Percentiles rank a stretch among this genome's conserved stretches.
phyloP scores from a whole-genome alignment of 2,113 vertebrate genomes.

The Corythornis madagascariensis region DNA sequence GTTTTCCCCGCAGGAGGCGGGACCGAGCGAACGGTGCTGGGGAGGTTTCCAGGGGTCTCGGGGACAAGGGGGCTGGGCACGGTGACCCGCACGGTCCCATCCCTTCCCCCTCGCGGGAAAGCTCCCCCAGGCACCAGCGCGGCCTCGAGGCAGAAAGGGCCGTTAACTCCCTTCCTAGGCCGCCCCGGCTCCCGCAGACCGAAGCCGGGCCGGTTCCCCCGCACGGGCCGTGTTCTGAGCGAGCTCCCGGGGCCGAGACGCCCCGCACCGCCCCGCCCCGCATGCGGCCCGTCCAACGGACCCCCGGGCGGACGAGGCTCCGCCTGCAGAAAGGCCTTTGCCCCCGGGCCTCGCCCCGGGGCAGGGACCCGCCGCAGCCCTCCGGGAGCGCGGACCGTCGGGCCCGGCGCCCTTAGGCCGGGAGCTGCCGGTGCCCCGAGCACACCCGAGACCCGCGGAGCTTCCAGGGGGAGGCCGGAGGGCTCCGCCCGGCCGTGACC shows the following conservation, averaged over 20 bases:
- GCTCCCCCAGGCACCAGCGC: fast-evolving
- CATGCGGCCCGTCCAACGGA: too few species aligned
- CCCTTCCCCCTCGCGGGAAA: too few species aligned
- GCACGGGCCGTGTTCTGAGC: fast-evolving
- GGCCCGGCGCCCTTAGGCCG: neutral
- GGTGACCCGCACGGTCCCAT: too few species aligned
- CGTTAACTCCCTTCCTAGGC: neutral
- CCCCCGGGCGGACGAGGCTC: fast-evolving
- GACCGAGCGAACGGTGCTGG: fast-evolving
- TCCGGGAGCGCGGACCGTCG: neutral
- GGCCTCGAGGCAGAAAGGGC: neutral
- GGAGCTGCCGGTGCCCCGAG: neutral
- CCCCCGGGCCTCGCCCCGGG: neutral
- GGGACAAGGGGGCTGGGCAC: too few species aligned
- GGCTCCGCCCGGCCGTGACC: neutral
- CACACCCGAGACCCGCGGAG: too few species aligned
- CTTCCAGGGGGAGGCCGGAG: neutral
- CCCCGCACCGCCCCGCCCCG: neutral
- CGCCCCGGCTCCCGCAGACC: fast-evolving
- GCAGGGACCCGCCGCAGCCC: neutral
- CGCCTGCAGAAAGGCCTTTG: neutral
- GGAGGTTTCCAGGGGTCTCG: fast-evolving
- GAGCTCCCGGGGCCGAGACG: neutral
- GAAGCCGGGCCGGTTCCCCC: neutral
- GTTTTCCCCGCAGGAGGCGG: neutral